A percentile compares a stretch with the other conserved stretches of the same genome.
These are phyloP conservation scores for Genyomyrus donnyi DNA, from an alignment of 2,113 vertebrate species.

Conservation along the genomic window DNA sequence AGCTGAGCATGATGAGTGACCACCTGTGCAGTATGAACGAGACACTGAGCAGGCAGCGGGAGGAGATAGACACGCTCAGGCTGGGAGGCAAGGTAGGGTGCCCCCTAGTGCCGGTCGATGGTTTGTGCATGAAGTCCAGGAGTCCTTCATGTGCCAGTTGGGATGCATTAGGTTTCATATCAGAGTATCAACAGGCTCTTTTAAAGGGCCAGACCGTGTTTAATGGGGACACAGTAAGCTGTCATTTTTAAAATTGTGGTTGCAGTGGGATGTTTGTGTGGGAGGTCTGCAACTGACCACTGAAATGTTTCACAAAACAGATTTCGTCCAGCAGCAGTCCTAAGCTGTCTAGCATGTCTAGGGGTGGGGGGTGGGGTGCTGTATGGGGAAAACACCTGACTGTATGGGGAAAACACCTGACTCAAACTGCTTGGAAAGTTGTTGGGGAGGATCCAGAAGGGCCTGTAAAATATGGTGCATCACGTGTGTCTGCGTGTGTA, in stretches of 20 bases:
- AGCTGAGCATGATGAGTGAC: slow-evolving; percentile 99
- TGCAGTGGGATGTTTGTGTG: not conserved
- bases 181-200: not conserved
- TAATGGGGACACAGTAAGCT: not conserved
- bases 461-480: not conserved
- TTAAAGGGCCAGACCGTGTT: not conserved
- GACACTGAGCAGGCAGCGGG: slow-evolving; percentile 88
- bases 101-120: not conserved
- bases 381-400: slow-evolving; percentile 40
- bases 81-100: slow-evolving; percentile 77
- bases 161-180: not conserved
- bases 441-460: slow-evolving; percentile 31
- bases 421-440: slow-evolving; percentile 37
- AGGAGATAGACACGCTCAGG: slow-evolving; percentile 91
- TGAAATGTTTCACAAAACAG: not conserved
- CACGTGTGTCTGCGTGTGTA: not conserved
- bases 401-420: slow-evolving; percentile 50
- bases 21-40: slow-evolving; percentile 97
- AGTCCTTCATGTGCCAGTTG: not conserved
- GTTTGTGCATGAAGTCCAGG: not conserved
- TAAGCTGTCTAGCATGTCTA: not conserved
- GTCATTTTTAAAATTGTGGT: not conserved
- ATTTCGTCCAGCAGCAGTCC: not conserved
- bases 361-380: slow-evolving; percentile 7
- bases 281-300: not conserved